Base-by-base conservation (phyloP, 2,888 invertebrate genomes). In the Drepanosiphum platanoidis region DNA sequence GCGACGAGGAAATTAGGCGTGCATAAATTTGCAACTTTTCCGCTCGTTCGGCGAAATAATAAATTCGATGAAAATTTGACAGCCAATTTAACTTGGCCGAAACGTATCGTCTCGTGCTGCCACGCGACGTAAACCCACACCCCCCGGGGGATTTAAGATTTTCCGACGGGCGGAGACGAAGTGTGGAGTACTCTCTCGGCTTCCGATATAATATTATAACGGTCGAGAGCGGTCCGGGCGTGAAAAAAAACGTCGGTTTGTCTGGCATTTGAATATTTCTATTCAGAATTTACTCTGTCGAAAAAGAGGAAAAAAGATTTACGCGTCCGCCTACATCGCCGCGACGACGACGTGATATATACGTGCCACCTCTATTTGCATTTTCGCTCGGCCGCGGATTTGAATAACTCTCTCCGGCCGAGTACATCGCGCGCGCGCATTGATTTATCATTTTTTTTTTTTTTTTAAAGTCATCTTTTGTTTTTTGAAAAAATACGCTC, bases 61-160 rank as follows among this genome's bases (percentile, higher is more conserved):
- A 77, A 77, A 64, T 39, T 77, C 61, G 39, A 77, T 27, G 77
- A 27, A 36, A 39, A 77, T 77, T 61, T 61, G 61, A 77, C 77
- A 18, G 61, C 27, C 77, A 9, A 77, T 61, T 77, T 46, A 34
- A 30, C 77, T 18, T 22, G 9, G 27, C 9, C 15, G 22, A 34
- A 46, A 13, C 13, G 34, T 27, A 22, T 27, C 27, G 58, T 71
- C 4, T 52, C 52, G 18, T 22, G 3, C 3, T 71, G 39, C 71
- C n/a, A 18, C 22, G 39, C 1, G 13, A 34, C 22, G n/a, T 1
- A 34, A 75, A 75, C 34, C 15, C 15, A 5, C n/a, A n/a, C n/a
- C n/a, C n/a, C n/a, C 15, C 0, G 18, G 9, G n/a, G 30, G 42
- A 18, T 46, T 72, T 30, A 32, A 46, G 27, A 72, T 72, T 18